Base-by-base conservation (phyloP, 1,140 invertebrate species). In the Bombus huntii region DNA sequence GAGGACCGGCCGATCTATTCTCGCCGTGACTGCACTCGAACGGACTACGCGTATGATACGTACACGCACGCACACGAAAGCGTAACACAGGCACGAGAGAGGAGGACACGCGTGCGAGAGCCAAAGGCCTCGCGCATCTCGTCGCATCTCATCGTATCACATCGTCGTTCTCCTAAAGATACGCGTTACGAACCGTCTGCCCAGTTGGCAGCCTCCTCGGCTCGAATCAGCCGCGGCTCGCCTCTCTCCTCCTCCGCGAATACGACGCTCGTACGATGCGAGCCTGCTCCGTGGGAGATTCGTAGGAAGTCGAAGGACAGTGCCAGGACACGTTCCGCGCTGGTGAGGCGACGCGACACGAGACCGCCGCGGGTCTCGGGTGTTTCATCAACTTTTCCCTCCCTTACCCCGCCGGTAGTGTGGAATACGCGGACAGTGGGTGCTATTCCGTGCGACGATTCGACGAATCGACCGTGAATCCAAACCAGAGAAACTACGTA, bases 381-480 rank as follows among this genome's bases (percentile, higher is more conserved):
- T 59, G 34, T 37, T 59, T 59, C 74, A 59, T 37, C 74, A 22
- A 76, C 31, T 39, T n/a, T 25, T 65, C 73, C 85, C 34, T 25
- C 22, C 13, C 12, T n/a, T 47, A 0, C 15, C 15, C 15, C 18
- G 18, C 47, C 47, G 47, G 5, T 53, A 85, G 86, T 34, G 83
- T 82, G 84, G 66, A 37, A 73, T 31, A 42, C 76, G 84, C 80
- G 72, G 62, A 80, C 80, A 88, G 71, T 87, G 84, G 83, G 81
- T 83, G 90, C 47, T 37, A 57, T 37, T 75, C 12, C 68, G 77
- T 83, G 86, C 44, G 34, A 65, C 68, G 83, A 42, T 15, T 42
- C 53, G 72, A 70, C 15, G 65, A 47, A 80, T 65, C 68, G 12
- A 22, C 53, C 25, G 76, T 34, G 62, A 37, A 34, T 39, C 62